Base-by-base conservation (phyloP, 1,140 invertebrate genomes). In the Macrobrachium nipponense region DNA sequence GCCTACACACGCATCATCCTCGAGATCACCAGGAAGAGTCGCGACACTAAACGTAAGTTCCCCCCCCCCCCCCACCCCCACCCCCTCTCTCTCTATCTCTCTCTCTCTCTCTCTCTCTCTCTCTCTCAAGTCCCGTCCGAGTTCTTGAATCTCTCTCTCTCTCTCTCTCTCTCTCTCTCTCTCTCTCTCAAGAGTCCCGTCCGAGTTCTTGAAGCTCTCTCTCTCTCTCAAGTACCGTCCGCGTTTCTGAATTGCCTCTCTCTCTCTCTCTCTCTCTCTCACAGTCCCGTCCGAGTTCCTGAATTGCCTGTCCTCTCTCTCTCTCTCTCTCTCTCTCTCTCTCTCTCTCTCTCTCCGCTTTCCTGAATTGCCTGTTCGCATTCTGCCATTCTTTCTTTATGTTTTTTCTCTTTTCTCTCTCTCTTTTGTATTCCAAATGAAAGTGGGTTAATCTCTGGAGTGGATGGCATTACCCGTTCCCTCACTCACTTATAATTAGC, bases 1-100 rank as follows among this genome's bases (percentile, higher is more conserved):
- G 88, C 88, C 27, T 88, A 88, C 66, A 79, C 88, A 0, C 64
- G 84, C 20, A 88, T 88, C 64, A 88, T 90, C 23, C 90, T 91
- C 60, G 90, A 92, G 15, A 91, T 92, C 85, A 91, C 90, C 51
- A 82, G 88, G 23, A 89, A 91, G 18, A 92, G 92, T 86, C 90
- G 91, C 70, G 92, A 92, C 0, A 89, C 84, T 11, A 64, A 87
- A n/a, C 51, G 88, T 88, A 64, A 88, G 88, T 27, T 59, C 51
- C 58, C 51, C 58, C n/a, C n/a, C n/a, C n/a, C n/a, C n/a, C n/a
- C n/a, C n/a, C n/a, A n/a, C n/a, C n/a, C n/a, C n/a, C n/a, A n/a
- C n/a, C n/a, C 36, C 58, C 51, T 78, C 76, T 78, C 6, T 78
- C 58, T 78, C 5, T 44, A 12, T 44, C 72, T 44, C 11, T 75